A percentile compares a stretch with the other conserved stretches of the same genome.
phyloP scores from a whole-genome alignment of 2,888 invertebrate species.

The Ashinkailepas kermadecensis region DNA sequence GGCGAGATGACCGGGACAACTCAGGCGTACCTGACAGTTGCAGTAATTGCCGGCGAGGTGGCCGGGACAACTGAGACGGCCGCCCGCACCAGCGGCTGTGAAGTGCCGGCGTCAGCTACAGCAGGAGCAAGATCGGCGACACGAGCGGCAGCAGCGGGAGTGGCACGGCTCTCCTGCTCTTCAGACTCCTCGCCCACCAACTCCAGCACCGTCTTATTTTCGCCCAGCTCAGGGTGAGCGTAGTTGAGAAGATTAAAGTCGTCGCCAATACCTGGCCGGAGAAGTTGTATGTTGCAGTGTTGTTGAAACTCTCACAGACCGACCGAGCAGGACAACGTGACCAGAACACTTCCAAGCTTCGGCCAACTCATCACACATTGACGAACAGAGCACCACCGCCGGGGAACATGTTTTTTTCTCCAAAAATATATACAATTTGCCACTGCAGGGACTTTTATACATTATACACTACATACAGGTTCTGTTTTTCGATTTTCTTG shows the following conservation, averaged over 20 bases:
- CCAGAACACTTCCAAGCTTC: too few species aligned
- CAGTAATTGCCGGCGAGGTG: not conserved
- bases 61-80: not conserved
- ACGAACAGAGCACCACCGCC: too few species aligned
- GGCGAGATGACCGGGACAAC: not conserved
- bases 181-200: slow-evolving; percentile 41
- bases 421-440: too few species aligned
- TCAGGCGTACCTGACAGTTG: not conserved
- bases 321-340: too few species aligned
- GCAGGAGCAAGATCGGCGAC: not conserved
- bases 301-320: too few species aligned
- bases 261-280: slow-evolving; percentile 57
- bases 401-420: too few species aligned
- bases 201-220: slow-evolving; percentile 4
- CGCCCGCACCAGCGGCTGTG: not conserved
- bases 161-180: slow-evolving; percentile 52
- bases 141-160: slow-evolving; percentile 48
- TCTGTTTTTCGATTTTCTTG: too few species aligned
- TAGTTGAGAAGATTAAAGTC: slow-evolving; percentile 94
- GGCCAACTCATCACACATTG: too few species aligned
- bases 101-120: not conserved
- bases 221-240: slow-evolving; percentile 68
- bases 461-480: too few species aligned
- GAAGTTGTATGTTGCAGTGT: too few species aligned
- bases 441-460: too few species aligned